Conservation (phyloP, 30 jellyfish, hydroid and myxozoan species). For the Turritopsis dohrnii region DNA sequence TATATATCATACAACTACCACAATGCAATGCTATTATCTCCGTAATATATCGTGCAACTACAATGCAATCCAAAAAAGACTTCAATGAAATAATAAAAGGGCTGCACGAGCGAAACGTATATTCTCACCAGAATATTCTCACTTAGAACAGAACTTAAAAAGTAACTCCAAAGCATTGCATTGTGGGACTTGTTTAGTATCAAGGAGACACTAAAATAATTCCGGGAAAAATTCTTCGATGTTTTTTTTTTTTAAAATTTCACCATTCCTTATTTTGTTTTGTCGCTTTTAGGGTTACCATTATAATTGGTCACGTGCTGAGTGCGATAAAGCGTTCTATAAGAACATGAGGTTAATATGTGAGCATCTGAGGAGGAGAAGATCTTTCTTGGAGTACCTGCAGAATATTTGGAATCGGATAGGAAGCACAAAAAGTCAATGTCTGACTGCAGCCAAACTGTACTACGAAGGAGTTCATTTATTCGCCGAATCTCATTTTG, state of each 20-base stretch:
- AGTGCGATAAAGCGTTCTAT: slow-evolving; percentile 82
- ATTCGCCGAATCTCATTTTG: slow-evolving; percentile 92
- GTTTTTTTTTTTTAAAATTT: neutral
- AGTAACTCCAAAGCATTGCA: too few species aligned
- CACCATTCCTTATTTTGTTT: neutral
- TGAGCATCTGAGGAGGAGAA: slow-evolving; percentile 38
- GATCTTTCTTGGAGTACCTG: slow-evolving; percentile 52
- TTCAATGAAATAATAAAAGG: too few species aligned
- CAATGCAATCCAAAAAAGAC: too few species aligned
- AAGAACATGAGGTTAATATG: slow-evolving; percentile 72
- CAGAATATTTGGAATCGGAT: slow-evolving; percentile 70
- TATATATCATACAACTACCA: too few species aligned
- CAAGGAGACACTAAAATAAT: too few species aligned
- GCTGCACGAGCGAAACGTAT: too few species aligned
- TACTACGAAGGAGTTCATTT: slow-evolving; percentile 86
- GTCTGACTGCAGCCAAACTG: slow-evolving; percentile 74
- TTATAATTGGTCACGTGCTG: slow-evolving; percentile 89
- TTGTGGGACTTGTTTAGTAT: too few species aligned
- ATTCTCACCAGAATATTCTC: too few species aligned
- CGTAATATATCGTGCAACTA: too few species aligned
- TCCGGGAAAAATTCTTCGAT: too few species aligned
- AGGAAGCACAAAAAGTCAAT: slow-evolving; percentile 70
- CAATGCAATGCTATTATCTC: too few species aligned
- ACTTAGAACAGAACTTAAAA: too few species aligned
- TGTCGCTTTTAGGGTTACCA: slow-evolving; percentile 69